Conservation (phyloP, 2,113 vertebrate species). For the Aix galericulata region DNA sequence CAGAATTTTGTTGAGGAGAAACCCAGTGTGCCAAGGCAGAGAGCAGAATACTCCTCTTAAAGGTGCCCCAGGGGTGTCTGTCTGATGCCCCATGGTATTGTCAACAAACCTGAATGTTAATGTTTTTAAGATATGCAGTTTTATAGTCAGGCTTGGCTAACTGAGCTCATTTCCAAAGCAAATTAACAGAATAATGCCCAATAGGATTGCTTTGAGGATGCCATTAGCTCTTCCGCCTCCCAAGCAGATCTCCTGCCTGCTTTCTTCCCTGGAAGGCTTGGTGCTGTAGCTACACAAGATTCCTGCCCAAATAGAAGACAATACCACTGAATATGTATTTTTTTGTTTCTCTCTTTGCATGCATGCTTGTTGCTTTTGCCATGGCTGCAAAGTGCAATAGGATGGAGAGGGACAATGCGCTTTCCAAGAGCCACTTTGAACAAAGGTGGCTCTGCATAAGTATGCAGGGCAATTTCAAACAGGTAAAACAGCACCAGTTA, state of each 20-base stretch:
- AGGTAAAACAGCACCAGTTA: background rate
- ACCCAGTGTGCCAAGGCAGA: rapidly evolving
- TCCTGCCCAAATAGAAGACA: background rate
- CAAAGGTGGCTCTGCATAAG: background rate
- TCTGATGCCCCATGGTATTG: background rate
- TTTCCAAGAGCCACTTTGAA: background rate
- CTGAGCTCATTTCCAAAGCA: background rate
- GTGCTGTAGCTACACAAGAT: background rate
- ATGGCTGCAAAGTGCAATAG: rapidly evolving
- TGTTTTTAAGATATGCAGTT: background rate
- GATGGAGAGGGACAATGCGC: background rate
- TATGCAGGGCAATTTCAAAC: background rate
- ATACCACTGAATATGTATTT: background rate
- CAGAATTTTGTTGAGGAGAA: background rate
- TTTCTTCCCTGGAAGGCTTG: background rate
- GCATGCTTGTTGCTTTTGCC: background rate
- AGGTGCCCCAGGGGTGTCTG: background rate
- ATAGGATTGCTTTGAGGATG: background rate
- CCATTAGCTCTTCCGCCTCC: background rate
- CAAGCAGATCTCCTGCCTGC: background rate
- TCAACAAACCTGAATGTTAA: background rate
- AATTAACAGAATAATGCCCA: background rate
- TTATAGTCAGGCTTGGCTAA: background rate
- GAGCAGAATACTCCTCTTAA: background rate
- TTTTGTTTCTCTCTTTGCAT: background rate